Base-by-base conservation (phyloP, 2,797 vertebrate genomes). In the Sylvia borin region DNA sequence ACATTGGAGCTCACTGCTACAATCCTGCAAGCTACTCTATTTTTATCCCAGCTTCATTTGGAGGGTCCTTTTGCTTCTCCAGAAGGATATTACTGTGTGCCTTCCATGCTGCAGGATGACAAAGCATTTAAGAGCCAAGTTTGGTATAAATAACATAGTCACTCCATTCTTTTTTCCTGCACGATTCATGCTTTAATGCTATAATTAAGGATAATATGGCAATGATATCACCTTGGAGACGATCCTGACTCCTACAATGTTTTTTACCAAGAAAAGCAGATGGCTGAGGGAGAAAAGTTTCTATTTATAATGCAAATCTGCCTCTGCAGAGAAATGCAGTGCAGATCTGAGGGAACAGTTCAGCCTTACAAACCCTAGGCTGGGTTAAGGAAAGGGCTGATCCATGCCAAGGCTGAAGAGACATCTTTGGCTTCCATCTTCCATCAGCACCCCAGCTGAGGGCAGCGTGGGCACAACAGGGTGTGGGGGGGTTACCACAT, bases 181-280 rank as follows among this genome's bases (percentile, higher is more conserved):
- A 92, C 11, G n/a, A 94, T 70, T 88, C 85, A 57, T 51, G 62
- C 76, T 34, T 27, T 31, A 57, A 79, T 66, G 61, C 62, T 50
- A 54, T 72, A 90, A 96, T 86, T 93, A 94, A 81, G 83, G 61
- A 68, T 4, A 84, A 67, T 60, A 77, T 51, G 60, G 62, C 62
- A 81, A 78, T 75, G 50, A 25, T 36, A 90, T 90, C 91, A 78
- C 91, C 80, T 58, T 94, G 90, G 91, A 86, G 65, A 95, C 31
- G 16, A 78, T 65, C 9, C 2, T 67, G 75, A 93, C 93, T 66
- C 65, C 62, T 50, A 48, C 65, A 32, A 77, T 31, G 57, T 38
- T 80, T 80, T 79, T 7, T 57, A 45, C 92, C 58, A 64, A 71
- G 79, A 88, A 75, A 81, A 93, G 77, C 83, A 89, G 88, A 79